Percentiles rank a stretch among this genome's conserved stretches.
Conservation (phyloP, 2,113 vertebrate species). For the Cardinalis cardinalis region DNA sequence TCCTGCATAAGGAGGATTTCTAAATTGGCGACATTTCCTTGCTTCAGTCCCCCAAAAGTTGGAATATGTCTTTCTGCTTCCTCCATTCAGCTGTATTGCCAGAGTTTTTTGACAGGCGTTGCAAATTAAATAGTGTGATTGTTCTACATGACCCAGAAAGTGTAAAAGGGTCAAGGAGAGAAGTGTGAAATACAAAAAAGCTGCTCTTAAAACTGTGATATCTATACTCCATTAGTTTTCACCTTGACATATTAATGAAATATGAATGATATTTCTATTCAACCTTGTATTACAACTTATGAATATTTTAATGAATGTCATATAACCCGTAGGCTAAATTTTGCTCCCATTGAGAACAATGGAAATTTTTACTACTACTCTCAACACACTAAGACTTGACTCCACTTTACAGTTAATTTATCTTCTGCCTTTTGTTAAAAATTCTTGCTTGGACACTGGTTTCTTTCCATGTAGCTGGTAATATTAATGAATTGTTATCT, state of each 20-base stretch:
- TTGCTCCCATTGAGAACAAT: not conserved
- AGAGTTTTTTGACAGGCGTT: not conserved
- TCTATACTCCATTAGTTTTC: not conserved
- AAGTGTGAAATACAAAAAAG: not conserved
- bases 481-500: no score
- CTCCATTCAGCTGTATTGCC: not conserved
- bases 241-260: not conserved
- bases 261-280: not conserved
- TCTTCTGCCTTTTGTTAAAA: not conserved
- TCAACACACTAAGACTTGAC: not conserved
- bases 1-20: conserved; percentile 73
- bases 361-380: not conserved
- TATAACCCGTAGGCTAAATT: not conserved
- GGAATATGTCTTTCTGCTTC: not conserved
- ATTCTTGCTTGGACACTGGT: not conserved
- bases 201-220: not conserved
- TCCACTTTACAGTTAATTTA: not conserved
- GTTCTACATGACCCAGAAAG: not conserved
- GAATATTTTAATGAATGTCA: not conserved
- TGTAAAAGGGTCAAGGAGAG: not conserved
- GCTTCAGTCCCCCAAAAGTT: conserved; percentile 72
- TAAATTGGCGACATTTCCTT: conserved; percentile 73
- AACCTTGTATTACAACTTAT: not conserved
- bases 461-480: not conserved
- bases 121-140: conserved; percentile 36